phyloP scores from a whole-genome alignment of 1,140 invertebrate species.

The Drosophila funebris region DNA sequence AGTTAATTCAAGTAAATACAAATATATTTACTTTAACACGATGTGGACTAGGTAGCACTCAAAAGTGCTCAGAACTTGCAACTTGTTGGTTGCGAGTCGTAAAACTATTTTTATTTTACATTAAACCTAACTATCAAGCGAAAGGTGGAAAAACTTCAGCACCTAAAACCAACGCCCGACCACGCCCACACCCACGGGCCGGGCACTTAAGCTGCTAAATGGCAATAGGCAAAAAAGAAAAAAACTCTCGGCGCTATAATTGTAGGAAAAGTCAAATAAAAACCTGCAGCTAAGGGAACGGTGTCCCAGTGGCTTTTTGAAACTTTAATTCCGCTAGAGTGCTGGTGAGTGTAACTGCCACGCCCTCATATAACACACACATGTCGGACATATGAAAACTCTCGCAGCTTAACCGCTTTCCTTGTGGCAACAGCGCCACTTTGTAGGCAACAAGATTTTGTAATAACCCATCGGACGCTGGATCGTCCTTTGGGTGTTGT shows the following conservation, averaged over 20 bases:
- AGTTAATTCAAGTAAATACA: background rate
- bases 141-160: conserved; percentile 1
- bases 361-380: conserved; percentile 3
- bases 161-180: background rate
- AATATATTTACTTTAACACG: conserved; percentile 3
- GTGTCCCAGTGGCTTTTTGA: conserved; percentile 43
- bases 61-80: conserved; percentile 30
- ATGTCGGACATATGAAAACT: conserved; percentile 7
- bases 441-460: conserved; percentile 44
- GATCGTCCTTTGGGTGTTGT: conserved; percentile 13
- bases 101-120: background rate
- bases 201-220: conserved; percentile 16
- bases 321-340: conserved; percentile 63
- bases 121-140: conserved; percentile 23
- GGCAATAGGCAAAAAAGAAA: conserved; percentile 11
- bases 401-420: conserved; percentile 30
- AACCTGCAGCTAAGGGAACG: conserved; percentile 24
- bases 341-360: conserved; percentile 18
- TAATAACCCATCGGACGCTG: conserved; percentile 48
- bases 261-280: conserved; percentile 46
- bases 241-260: conserved; percentile 44
- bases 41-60: background rate
- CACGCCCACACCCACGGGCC: background rate
- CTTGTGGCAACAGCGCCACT: conserved; percentile 13
- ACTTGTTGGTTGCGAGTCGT: background rate